phyloP scores from a whole-genome alignment of 2,797 vertebrate species.

The Acomys russatus region DNA sequence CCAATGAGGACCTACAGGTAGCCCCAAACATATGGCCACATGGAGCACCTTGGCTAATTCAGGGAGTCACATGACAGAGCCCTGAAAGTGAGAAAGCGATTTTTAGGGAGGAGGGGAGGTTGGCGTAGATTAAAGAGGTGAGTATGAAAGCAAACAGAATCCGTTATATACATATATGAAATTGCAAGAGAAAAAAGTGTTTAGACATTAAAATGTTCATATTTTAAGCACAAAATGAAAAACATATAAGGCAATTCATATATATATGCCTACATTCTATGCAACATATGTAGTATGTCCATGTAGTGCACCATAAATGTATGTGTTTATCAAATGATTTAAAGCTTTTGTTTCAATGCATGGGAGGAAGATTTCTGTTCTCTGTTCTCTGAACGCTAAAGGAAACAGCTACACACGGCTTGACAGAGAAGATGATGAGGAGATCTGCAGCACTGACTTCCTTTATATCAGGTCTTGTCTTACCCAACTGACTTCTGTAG shows the following conservation, averaged over 20 bases:
- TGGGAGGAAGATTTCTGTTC: not conserved
- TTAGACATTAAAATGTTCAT: not conserved
- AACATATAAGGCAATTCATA: not conserved
- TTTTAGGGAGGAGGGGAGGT: not conserved
- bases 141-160: not conserved
- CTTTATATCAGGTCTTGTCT: not conserved
- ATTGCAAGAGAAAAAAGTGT: not conserved
- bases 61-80: not conserved
- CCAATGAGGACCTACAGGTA: not conserved
- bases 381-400: not conserved
- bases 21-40: not conserved
- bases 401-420: not conserved
- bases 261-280: not conserved
- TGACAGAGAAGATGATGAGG: not conserved
- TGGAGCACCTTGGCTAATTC: not conserved
- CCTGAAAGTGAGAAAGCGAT: not conserved
- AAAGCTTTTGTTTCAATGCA: not conserved
- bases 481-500: not conserved
- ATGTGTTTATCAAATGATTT: not conserved
- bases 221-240: not conserved
- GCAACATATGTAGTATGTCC: not conserved
- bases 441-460: too few relatives aligned
- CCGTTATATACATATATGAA: not conserved
- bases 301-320: not conserved
- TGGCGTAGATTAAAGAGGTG: not conserved